Percentiles rank a stretch among this genome's conserved stretches.
phyloP scores from a whole-genome alignment of 2,797 vertebrate genomes.

The Rallus crepitans region DNA sequence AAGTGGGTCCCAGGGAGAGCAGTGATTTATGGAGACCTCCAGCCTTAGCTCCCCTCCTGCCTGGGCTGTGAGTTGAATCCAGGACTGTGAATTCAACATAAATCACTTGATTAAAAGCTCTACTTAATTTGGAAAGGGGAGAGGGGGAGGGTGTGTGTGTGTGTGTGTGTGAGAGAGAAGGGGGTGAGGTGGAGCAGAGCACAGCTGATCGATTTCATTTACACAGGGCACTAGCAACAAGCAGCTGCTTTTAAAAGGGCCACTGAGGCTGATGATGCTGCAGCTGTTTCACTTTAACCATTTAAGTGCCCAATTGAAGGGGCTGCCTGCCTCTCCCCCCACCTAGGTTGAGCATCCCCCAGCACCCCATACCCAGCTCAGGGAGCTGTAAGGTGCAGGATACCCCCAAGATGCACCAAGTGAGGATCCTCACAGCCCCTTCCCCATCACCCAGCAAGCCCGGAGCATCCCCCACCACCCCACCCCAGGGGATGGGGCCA shows the following conservation, averaged over 20 bases:
- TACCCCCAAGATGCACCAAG: not conserved
- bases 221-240: slow-evolving; percentile 22
- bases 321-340: not conserved
- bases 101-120: slow-evolving; percentile 74
- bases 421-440: not conserved
- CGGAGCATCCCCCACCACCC: not conserved
- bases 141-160: too few relatives aligned
- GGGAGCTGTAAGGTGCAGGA: accelerated
- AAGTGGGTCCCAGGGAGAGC: slow-evolving; percentile 68
- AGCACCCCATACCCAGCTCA: not conserved
- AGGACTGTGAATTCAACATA: slow-evolving; percentile 20
- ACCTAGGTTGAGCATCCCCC: accelerated
- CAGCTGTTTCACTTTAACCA: not conserved
- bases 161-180: too few relatives aligned
- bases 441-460: not conserved
- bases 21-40: slow-evolving; percentile 23
- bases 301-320: accelerated
- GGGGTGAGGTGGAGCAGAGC: not conserved
- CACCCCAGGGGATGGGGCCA: not conserved
- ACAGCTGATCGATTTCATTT: slow-evolving; percentile 61
- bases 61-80: slow-evolving; percentile 3
- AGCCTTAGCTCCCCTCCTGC: not conserved
- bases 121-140: slow-evolving; percentile 35
- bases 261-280: not conserved
- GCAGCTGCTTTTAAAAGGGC: slow-evolving; percentile 17